Conservation (phyloP, 2,888 invertebrate species). For the Agapostemon virescens region DNA sequence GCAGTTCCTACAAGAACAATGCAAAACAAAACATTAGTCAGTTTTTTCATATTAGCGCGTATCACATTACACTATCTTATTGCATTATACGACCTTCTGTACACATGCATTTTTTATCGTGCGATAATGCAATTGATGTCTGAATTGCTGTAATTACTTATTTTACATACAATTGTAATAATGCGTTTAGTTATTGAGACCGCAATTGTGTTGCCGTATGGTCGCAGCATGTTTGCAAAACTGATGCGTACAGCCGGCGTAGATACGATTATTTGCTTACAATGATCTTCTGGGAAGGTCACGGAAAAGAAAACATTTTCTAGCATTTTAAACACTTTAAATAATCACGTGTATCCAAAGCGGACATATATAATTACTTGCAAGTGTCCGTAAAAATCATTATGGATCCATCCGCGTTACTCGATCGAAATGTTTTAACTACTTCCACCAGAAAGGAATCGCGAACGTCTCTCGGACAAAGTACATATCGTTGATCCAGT, state of each 20-base stretch:
- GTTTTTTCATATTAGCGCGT: background rate
- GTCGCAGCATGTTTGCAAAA: no score
- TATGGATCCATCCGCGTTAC: constrained; percentile 89
- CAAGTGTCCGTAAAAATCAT: constrained; percentile 98
- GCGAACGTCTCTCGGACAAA: constrained; percentile 94
- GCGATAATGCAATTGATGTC: no score
- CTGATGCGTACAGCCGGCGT: no score
- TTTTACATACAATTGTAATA: no score
- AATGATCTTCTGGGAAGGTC: no score
- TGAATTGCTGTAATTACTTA: no score
- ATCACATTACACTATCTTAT: background rate
- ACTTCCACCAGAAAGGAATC: constrained; percentile 95
- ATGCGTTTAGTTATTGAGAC: no score
- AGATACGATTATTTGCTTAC: no score
- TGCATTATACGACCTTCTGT: no score
- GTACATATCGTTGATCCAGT: constrained; percentile 94
- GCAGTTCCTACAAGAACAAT: constrained; percentile 85
- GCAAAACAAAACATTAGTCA: background rate
- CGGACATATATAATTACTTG: constrained; percentile 84
- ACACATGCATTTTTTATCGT: no score
- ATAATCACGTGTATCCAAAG: background rate
- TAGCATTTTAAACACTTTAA: background rate
- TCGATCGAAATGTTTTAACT: constrained; percentile 87
- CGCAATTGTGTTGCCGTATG: no score
- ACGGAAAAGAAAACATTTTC: background rate